Conservation (phyloP, 2,113 vertebrate genomes). For the Anguilla rostrata region DNA sequence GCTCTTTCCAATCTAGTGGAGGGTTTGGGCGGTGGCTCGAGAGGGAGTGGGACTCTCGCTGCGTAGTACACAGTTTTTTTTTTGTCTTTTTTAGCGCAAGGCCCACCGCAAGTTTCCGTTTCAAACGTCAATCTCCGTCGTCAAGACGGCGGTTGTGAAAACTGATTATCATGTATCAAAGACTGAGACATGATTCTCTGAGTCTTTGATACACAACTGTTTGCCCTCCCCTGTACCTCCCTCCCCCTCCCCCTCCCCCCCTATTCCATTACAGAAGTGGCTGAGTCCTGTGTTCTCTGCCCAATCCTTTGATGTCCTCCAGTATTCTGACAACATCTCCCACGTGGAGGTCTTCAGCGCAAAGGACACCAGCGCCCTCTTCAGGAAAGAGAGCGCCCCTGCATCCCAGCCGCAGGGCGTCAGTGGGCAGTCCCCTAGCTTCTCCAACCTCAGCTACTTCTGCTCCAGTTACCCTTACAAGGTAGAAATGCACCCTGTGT, state of each 20-base stretch:
- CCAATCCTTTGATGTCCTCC: constrained; percentile 16
- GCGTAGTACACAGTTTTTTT: background rate
- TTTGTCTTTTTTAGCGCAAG: too few relatives aligned
- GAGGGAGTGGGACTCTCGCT: background rate
- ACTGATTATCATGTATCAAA: background rate
- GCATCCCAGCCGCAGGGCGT: background rate
- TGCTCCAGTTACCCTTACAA: constrained; percentile 44
- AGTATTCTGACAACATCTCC: constrained; percentile 1
- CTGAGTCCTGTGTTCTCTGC: background rate
- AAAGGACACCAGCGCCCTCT: background rate
- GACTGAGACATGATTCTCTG: background rate
- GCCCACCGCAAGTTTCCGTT: background rate
- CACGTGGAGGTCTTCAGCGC: background rate
- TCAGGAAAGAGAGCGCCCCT: background rate
- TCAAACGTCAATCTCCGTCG: background rate
- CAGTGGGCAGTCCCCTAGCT: constrained; percentile 44
- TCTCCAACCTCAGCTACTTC: constrained; percentile 71
- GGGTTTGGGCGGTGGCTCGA: background rate
- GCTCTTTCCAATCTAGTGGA: background rate
- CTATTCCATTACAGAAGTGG: constrained; percentile 22
- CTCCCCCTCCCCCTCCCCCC: background rate
- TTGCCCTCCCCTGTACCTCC: background rate
- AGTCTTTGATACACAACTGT: background rate
- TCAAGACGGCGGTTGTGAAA: background rate
- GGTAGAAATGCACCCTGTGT: constrained; percentile 42